Evolutionary conservation across 2,888 invertebrate species (phyloP), one percentile per base, ranked within the genome.

Genomic region (Strigamia maritima): DNA sequence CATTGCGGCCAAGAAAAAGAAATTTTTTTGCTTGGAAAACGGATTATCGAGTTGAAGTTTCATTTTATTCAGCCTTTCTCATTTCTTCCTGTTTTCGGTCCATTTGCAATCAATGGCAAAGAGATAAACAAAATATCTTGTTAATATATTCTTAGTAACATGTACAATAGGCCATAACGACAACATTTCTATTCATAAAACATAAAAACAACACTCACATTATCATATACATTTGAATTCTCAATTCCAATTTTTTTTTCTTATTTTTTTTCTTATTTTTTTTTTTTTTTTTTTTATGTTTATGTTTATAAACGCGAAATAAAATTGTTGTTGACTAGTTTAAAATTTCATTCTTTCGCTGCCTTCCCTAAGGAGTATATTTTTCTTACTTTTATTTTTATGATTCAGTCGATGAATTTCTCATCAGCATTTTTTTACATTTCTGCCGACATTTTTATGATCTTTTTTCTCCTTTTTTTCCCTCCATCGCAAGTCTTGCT

Each of bases 371-470:
- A n/a, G 60, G 24, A 60, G 10, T 60, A 10, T 60, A 16, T 60
- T 22, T 60, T 60, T 19, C 60, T 19, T 19, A 60, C 24, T 60
- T 60, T 19, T n/a, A 60, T 19, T 19, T 60, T 60, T n/a, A 16
- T 60, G 60, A 60, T 60, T 60, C 60, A 60, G 60, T 60, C 60
- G 60, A 60, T 60, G 60, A 60, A 60, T 60, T 60, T 60, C 60
- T 60, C 60, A 60, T 60, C 60, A 60, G 60, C 60, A 60, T 60
- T 60, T 60, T 60, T 60, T 60, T 60, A 60, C 60, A 60, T 60
- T 60, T 60, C 60, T 60, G 60, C 60, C 19, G 60, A 60, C 60
- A 60, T 60, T 60, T 60, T 60, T 60, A 60, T 60, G 60, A 60
- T 60, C 60, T 60, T 19, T 60, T 60, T 60, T 60, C 60, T 60